phyloP scores from a whole-genome alignment of 2,113 vertebrate genomes.

The Miniopterus natalensis region DNA sequence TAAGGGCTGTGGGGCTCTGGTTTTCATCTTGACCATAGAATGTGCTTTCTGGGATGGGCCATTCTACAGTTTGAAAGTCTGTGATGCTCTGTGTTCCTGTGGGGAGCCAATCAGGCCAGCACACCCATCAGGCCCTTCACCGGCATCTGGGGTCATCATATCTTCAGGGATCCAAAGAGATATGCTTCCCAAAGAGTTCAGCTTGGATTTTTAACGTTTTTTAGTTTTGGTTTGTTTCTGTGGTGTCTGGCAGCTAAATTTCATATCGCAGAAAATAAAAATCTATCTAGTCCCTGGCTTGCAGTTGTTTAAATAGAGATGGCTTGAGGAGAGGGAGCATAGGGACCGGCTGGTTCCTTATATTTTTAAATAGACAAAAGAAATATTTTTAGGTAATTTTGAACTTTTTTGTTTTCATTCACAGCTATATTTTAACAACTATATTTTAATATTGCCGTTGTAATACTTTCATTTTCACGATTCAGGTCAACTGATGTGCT shows the following conservation, averaged over 20 bases:
- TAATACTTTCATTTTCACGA: conserved; percentile 33
- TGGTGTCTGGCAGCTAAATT: conserved; percentile 8
- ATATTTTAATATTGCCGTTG: not conserved
- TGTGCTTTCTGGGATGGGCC: conserved; percentile 76
- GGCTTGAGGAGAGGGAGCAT: not conserved
- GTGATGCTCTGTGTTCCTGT: conserved; percentile 28
- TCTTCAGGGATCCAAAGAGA: not conserved
- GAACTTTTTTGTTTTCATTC: conserved; percentile 3
- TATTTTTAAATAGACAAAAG: conserved; percentile 41
- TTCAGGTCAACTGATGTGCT: not conserved
- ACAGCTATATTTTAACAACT: not conserved
- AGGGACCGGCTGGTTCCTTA: not conserved
- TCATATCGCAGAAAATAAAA: not conserved
- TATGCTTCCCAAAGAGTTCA: not conserved
- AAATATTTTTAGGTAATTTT: not conserved
- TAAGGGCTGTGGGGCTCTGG: conserved; percentile 53
- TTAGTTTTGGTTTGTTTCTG: not conserved
- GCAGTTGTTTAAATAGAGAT: not conserved
- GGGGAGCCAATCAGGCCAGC: conserved; percentile 20
- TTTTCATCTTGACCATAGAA: not conserved
- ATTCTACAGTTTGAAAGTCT: conserved; percentile 62
- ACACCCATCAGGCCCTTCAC: not conserved
- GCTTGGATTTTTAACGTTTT: conserved; percentile 1
- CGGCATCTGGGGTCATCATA: not conserved
- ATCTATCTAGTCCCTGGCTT: not conserved